Evolutionary conservation across 2,113 vertebrate species (phyloP).

Genomic region (Meriones unguiculatus): DNA sequence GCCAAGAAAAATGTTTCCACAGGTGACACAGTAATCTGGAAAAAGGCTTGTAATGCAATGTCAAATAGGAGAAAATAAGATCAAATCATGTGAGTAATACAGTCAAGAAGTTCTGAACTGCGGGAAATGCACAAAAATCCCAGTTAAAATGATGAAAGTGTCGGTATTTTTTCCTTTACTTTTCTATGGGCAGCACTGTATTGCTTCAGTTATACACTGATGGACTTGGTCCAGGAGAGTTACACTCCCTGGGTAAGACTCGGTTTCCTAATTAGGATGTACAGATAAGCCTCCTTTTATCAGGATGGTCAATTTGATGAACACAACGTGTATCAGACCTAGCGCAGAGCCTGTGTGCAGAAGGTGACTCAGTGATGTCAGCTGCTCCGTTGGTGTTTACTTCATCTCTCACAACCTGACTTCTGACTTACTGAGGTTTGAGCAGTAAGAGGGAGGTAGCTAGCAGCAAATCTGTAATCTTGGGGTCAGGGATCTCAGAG

Average conservation of each 20-base stretch:
- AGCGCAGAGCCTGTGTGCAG: background rate
- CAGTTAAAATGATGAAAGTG: conserved; percentile 19
- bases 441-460: background rate
- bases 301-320: background rate
- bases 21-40: conserved; percentile 9
- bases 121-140: background rate
- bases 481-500: conserved; percentile 2
- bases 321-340: background rate
- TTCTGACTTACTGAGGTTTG: conserved; percentile 33
- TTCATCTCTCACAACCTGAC: background rate
- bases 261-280: background rate
- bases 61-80: conserved; percentile 43
- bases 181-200: background rate
- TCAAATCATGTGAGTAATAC: conserved; percentile 30
- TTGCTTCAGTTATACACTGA: conserved; percentile 45
- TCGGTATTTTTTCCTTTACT: background rate
- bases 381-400: background rate
- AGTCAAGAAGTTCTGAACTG: conserved; percentile 1
- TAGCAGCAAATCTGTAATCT: background rate
- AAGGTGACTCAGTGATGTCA: background rate
- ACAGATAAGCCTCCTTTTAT: background rate
- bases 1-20: conserved; percentile 52
- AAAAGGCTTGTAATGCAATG: conserved; percentile 15
- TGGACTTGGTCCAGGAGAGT: background rate
- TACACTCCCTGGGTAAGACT: background rate